Evolutionary conservation across 2,888 invertebrate species (phyloP), one percentile per base, ranked within the genome.

Genomic region (Cerastoderma edule): DNA sequence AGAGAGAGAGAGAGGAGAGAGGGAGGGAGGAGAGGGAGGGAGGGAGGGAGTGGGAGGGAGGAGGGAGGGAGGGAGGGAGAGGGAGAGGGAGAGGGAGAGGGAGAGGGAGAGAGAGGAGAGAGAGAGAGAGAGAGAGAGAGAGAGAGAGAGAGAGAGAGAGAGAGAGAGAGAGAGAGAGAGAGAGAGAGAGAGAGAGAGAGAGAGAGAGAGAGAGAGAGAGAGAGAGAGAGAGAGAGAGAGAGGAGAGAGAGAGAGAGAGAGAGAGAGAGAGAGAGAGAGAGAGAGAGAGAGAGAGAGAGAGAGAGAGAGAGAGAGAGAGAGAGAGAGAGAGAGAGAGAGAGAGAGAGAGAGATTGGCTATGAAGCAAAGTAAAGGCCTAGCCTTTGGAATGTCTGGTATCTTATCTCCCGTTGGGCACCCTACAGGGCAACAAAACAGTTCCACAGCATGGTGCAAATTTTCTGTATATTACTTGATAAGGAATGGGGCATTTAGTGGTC

Each of bases 131-230:
- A 28, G 57, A 57, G 57, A 57, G 57, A 57, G 57, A 57, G 57
- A 57, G 57, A 57, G 57, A 57, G 57, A 57, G 57, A 57, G 57
- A 57, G 57, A 57, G 35, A 60, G 60, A 30, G 60, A 60, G 33
- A 60, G 60, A 60, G 33, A 60, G 60, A 60, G 33, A 60, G 60
- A 60, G 33, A 60, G 57, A 60, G 60, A 60, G 60, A 60, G 60
- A 60, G 60, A 60, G 60, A 60, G 60, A 60, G 60, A 60, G 60
- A 60, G 60, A 60, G 60, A 60, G 60, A 60, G 33, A 33, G 33
- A 60, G 33, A 60, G 33, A 60, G 33, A 60, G 33, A 33, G 33
- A 56, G 27, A 56, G 27, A 56, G 16, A 56, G 19, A 56, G 27
- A 56, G 6, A 56, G 27, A 56, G 27, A 27, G 27, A 30, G 10